These are phyloP conservation scores for Himalopsyche tibetana DNA, from an alignment of 2,888 invertebrate genomes.

Conservation along the genomic window DNA sequence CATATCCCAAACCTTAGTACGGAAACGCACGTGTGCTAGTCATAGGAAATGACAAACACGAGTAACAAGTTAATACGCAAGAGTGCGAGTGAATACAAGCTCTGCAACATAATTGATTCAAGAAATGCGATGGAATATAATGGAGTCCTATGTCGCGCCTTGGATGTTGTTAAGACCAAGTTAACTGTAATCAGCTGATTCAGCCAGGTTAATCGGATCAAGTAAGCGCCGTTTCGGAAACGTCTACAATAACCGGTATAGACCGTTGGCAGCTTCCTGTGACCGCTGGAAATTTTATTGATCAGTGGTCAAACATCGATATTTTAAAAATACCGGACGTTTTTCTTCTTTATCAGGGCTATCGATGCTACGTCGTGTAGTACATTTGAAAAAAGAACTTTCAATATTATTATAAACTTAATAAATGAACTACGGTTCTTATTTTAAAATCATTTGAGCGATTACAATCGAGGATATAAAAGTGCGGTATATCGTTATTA, in stretches of 20 bases:
- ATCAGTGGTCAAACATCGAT: constrained; percentile 9
- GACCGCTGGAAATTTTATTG: constrained; percentile 8
- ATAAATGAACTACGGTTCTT: too few species aligned
- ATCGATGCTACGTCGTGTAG: background rate
- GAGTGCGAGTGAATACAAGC: too few species aligned
- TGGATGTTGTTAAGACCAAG: background rate
- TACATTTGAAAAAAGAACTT: background rate
- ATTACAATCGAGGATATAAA: too few species aligned
- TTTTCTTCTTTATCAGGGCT: background rate
- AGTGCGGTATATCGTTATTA: too few species aligned
- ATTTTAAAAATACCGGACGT: background rate
- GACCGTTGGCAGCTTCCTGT: constrained; percentile 36
- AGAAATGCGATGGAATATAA: too few species aligned
- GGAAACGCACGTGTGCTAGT: too few species aligned
- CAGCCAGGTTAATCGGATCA: constrained; percentile 26
- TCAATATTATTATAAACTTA: too few species aligned
- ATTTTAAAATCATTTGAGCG: too few species aligned
- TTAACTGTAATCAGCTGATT: constrained; percentile 36
- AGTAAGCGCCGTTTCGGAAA: constrained; percentile 40
- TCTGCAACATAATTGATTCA: too few species aligned
- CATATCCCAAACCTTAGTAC: too few species aligned
- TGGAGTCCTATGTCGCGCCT: background rate
- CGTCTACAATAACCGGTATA: constrained; percentile 24
- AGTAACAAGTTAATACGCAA: too few species aligned
- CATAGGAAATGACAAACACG: too few species aligned